Evolutionary conservation across 2,888 invertebrate species (phyloP).

Genomic region (Sarcophaga rosellei): DNA sequence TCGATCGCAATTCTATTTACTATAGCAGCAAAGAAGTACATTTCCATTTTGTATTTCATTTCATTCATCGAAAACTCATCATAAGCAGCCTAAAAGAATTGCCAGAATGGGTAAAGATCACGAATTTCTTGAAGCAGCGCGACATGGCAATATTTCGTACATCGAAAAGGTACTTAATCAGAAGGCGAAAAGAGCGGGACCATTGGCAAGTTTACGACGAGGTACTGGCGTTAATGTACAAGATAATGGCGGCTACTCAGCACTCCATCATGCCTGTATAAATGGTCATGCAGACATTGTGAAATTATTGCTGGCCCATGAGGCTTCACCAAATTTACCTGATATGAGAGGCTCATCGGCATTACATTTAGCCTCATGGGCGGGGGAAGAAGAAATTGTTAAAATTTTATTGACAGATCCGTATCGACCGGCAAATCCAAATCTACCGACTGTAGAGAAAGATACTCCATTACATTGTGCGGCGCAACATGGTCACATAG

Average conservation of each 20-base stretch:
- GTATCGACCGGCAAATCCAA: slow-evolving; percentile 91
- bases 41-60: no score
- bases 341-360: slow-evolving; percentile 96
- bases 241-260: slow-evolving; percentile 96
- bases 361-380: slow-evolving; percentile 96
- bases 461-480: slow-evolving; percentile 97
- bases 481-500: slow-evolving; percentile 95
- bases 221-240: slow-evolving; percentile 96
- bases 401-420: slow-evolving; percentile 90
- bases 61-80: no score
- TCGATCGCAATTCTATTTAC: no score
- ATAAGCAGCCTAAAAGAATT: no score
- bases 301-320: slow-evolving; percentile 88
- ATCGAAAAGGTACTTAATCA: slow-evolving; percentile 95
- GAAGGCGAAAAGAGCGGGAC: slow-evolving; percentile 95
- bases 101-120: slow-evolving; percentile 97
- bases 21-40: no score
- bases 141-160: slow-evolving; percentile 93
- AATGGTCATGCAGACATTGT: slow-evolving; percentile 97
- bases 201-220: slow-evolving; percentile 93
- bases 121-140: slow-evolving; percentile 96
- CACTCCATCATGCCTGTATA: slow-evolving; percentile 95
- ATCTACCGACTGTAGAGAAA: slow-evolving; percentile 92
- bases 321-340: slow-evolving; percentile 92
- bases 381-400: slow-evolving; percentile 94